These are phyloP conservation scores for Aphelinus atriplicis DNA, from an alignment of 1,140 invertebrate species.

Conservation along the genomic window DNA sequence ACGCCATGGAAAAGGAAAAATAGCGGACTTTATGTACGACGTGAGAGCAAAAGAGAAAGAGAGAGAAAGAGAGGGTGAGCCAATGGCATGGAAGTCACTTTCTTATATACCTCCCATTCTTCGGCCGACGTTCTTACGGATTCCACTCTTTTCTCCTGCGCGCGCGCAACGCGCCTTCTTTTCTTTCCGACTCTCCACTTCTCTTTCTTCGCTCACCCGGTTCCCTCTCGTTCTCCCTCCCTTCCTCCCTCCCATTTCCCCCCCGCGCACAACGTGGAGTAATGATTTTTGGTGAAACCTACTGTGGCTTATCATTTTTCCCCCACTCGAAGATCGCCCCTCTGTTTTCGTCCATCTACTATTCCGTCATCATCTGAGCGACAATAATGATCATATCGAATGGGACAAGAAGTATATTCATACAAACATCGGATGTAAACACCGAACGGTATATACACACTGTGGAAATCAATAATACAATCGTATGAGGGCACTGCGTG, in stretches of 20 bases:
- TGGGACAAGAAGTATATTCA: no score
- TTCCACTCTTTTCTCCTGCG: slow-evolving; percentile 39
- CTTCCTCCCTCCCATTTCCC: neutral
- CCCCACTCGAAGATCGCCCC: no score
- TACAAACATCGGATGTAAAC: no score
- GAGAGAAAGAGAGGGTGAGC: slow-evolving; percentile 18
- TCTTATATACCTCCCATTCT: slow-evolving; percentile 30
- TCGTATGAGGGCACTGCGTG: no score
- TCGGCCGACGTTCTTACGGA: slow-evolving; percentile 34
- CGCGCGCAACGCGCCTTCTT: neutral
- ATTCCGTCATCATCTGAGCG: no score
- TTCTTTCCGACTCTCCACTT: neutral
- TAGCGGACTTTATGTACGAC: slow-evolving; percentile 24
- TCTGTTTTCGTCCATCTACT: no score
- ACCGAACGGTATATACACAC: no score
- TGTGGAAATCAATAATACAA: no score
- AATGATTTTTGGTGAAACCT: neutral
- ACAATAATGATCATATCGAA: no score
- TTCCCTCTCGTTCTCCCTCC: slow-evolving; percentile 9
- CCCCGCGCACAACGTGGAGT: neutral
- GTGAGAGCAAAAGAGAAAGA: neutral
- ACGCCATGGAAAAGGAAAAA: slow-evolving; percentile 33
- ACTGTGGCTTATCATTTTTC: no score
- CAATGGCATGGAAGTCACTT: slow-evolving; percentile 37
- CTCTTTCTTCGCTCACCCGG: neutral